Percentiles rank a stretch among this genome's conserved stretches.
Evolutionary conservation across 2,113 vertebrate species (phyloP).

Genomic region (Coregonus clupeaformis): DNA sequence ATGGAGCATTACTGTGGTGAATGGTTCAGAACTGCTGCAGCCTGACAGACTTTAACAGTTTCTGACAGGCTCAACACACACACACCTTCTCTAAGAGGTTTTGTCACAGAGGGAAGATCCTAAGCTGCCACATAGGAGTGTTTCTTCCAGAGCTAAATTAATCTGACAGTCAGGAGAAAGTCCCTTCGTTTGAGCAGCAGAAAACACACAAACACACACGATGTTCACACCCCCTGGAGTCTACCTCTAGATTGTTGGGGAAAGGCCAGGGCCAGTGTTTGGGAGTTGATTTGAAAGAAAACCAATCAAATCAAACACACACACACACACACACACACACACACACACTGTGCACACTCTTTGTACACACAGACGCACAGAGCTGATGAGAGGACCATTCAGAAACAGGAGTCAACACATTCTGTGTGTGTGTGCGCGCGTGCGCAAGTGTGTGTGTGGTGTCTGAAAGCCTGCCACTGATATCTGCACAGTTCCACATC

Average conservation of each 20-base stretch:
- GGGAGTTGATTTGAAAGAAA: slow-evolving; percentile 35
- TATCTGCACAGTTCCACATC: too few relatives aligned
- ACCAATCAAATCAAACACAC: slow-evolving; percentile 22
- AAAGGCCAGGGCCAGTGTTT: slow-evolving; percentile 65
- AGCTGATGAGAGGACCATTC: slow-evolving; percentile 16
- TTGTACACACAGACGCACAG: slow-evolving; percentile 5
- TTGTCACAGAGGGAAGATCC: slow-evolving; percentile 50
- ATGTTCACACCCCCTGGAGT: slow-evolving; percentile 36
- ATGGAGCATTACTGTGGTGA: neutral
- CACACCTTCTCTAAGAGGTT: slow-evolving; percentile 25
- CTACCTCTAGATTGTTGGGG: slow-evolving; percentile 48
- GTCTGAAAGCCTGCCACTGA: neutral
- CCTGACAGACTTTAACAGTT: neutral
- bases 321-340: slow-evolving; percentile 25
- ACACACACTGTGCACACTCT: neutral
- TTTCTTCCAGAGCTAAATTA: slow-evolving; percentile 41
- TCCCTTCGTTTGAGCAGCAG: neutral
- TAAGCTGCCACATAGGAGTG: slow-evolving; percentile 44
- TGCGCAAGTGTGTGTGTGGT: neutral
- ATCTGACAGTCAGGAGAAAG: slow-evolving; percentile 39
- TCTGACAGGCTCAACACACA: slow-evolving; percentile 9
- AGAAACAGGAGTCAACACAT: too few relatives aligned
- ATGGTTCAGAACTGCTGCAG: neutral
- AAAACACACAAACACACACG: neutral
- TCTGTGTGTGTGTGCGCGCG: neutral